Evolutionary conservation across 2,797 vertebrate genomes (phyloP).

Genomic region (Pantherophis alleghaniensis): DNA sequence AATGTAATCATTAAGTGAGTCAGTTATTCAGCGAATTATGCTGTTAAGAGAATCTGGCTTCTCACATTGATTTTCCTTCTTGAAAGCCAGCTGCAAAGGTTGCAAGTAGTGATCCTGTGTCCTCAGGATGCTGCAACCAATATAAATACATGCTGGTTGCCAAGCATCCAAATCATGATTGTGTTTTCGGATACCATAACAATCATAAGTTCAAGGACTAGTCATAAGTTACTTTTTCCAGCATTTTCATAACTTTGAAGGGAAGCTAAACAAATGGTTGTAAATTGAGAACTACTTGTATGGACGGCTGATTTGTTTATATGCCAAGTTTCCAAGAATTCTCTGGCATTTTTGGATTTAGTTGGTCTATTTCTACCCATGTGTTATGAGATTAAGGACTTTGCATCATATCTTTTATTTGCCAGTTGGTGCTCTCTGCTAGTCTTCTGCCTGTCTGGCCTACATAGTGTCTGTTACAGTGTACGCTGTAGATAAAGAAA

Average conservation of each 20-base stretch:
- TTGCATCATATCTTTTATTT: neutral
- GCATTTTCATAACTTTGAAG: neutral
- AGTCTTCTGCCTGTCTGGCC: neutral
- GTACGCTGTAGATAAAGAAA: neutral
- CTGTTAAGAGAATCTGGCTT: neutral
- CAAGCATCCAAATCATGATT: neutral
- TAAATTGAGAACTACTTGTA: neutral
- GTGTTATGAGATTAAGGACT: neutral
- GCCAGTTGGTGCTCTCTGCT: neutral
- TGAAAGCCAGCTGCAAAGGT: neutral
- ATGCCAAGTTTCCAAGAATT: neutral
- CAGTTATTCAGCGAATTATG: neutral
- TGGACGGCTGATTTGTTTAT: neutral
- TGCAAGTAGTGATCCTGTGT: neutral
- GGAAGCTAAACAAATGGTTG: neutral
- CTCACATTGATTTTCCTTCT: neutral
- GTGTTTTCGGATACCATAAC: neutral
- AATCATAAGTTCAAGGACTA: neutral
- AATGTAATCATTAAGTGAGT: neutral
- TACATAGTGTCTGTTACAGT: neutral
- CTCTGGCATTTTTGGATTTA: neutral
- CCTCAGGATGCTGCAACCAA: too few species aligned
- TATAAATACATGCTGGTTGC: neutral
- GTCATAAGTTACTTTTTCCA: neutral
- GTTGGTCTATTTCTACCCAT: neutral